Base-by-base conservation (phyloP, 2,888 invertebrate species). In the Rutpela maculata region DNA sequence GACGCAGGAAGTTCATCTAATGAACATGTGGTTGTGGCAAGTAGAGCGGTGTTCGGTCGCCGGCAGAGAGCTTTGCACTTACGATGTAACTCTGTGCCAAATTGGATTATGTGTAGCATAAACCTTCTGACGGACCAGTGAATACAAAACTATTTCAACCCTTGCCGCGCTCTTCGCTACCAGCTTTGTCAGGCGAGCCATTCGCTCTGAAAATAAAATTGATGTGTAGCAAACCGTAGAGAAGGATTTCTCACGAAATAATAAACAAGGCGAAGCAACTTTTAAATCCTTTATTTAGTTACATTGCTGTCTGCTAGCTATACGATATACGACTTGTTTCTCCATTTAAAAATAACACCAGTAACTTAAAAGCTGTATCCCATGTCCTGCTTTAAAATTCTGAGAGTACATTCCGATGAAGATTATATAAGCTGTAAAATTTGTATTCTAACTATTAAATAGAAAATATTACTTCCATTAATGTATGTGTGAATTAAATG, bases 1-100 rank as follows among this genome's bases (percentile, higher is more conserved):
- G 69, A 59, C 69, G 59, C 59, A 57, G 69, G 69, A 57, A 70
- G 59, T 70, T 19, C 38, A 38, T 18, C 59, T 59, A 70, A 59
- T 57, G 69, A 69, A 59, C 59, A 70, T 59, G 69, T 38, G 69
- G 69, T 35, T 69, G 59, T 35, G 57, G 69, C 59, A 38, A 55
- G 67, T 26, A 43, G 19, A 55, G n/a, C 59, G 59, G 59, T 35
- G 59, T 19, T 38, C 59, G 69, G 59, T 59, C 50, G 43, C 22
- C 50, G 62, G 22, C 66, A 50, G 66, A 50, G 66, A 67, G 31
- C 55, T 65, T 31, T 31, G 68, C 56, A 68, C 31, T 68, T 68
- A 31, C 68, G 43, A 19, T 56, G 56, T 65, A 68, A 56, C 56
- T 68, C 68, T 68, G 56, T 26, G 56, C 56, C n/a, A 68, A 68